Evolutionary conservation across 2,888 invertebrate species (phyloP).

Genomic region (Drosophila aldrichi): DNA sequence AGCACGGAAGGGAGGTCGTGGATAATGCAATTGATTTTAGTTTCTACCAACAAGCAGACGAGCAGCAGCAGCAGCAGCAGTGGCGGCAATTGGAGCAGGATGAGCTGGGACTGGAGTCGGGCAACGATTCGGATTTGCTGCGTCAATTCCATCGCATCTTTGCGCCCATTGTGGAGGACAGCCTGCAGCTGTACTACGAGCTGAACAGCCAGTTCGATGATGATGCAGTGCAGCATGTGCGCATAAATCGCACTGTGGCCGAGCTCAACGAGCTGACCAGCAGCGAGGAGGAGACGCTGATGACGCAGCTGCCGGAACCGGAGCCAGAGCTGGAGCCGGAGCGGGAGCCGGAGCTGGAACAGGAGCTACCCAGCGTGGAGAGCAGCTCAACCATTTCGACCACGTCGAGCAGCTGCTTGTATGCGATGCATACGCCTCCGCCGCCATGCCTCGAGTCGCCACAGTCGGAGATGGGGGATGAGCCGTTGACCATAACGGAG

Average conservation of each 20-base stretch:
- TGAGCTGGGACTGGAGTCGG: conserved; percentile 3
- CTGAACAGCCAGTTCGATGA: conserved; percentile 56
- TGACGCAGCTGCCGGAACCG: conserved; percentile 48
- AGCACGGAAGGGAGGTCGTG: conserved; percentile 63
- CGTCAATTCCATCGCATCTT: conserved; percentile 76
- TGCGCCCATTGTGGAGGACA: conserved; percentile 67
- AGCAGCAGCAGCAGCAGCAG: conserved; percentile 37
- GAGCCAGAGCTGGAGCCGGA: conserved; percentile 22
- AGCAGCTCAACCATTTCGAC: conserved; percentile 52
- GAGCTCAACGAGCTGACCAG: conserved; percentile 71
- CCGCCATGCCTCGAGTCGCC: conserved; percentile 58
- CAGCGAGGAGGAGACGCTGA: conserved; percentile 64
- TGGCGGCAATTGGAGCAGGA: background rate
- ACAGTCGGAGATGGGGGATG: conserved; percentile 41
- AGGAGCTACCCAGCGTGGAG: conserved; percentile 14
- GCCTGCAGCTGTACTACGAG: conserved; percentile 67
- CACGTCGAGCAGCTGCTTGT: conserved; percentile 77
- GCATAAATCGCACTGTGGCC: conserved; percentile 76
- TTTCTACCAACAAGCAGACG: conserved; percentile 54
- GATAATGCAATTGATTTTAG: conserved; percentile 67
- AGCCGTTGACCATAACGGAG: conserved; percentile 73
- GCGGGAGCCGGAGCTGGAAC: conserved; percentile 19
- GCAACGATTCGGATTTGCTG: conserved; percentile 52
- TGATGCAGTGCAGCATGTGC: conserved; percentile 64
- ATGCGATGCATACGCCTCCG: conserved; percentile 78